phyloP scores from a whole-genome alignment of 2,113 vertebrate species.

The Oenanthe oenanthe region DNA sequence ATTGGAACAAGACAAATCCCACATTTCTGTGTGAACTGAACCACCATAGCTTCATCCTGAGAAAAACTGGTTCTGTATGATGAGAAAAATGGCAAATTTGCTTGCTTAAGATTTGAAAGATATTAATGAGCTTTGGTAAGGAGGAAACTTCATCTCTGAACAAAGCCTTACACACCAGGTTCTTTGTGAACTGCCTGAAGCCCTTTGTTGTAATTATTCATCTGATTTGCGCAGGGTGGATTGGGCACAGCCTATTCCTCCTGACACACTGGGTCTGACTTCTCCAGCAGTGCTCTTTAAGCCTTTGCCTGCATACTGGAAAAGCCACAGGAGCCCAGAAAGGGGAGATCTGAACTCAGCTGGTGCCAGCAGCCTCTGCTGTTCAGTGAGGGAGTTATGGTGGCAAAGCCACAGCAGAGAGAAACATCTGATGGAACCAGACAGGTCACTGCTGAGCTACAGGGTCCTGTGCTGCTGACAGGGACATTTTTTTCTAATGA shows the following conservation, averaged over 20 bases:
- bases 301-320: not conserved
- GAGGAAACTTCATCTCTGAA: constrained; percentile 65
- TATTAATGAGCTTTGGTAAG: constrained; percentile 64
- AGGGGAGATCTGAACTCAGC: not conserved
- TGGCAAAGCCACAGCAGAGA: not conserved
- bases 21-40: not conserved
- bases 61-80: constrained; percentile 23
- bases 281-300: not conserved
- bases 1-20: not conserved
- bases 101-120: constrained; percentile 72
- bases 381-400: not conserved
- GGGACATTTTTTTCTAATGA: not conserved
- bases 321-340: not conserved
- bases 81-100: constrained; percentile 1
- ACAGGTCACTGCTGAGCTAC: not conserved
- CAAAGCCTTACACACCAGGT: not conserved
- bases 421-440: not conserved
- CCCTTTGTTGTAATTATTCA: not conserved
- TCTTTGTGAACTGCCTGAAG: constrained; percentile 34
- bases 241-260: not conserved
- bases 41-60: not conserved
- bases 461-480: not conserved
- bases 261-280: not conserved
- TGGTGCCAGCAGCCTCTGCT: not conserved
- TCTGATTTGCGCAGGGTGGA: not conserved